Base-by-base conservation (phyloP, 1,140 invertebrate genomes). In the Anoplophora glabripennis region DNA sequence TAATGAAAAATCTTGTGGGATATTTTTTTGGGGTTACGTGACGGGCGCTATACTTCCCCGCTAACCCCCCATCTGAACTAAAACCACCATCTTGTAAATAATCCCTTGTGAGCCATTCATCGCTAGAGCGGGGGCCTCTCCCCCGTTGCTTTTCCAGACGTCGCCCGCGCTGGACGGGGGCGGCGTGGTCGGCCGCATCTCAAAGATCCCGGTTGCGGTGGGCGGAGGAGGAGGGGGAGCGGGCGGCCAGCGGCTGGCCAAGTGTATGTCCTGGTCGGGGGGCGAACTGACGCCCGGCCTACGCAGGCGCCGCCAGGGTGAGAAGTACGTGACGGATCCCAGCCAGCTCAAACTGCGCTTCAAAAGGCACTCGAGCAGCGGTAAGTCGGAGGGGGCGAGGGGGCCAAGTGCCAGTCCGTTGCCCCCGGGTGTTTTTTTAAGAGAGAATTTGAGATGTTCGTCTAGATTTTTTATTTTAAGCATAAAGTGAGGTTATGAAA, bases 301-400 rank as follows among this genome's bases (percentile, higher is more conserved):
- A 33, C 76, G 85, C 34, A 73, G 85, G 18, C 77, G 86, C 34
- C 79, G 83, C 48, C 81, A 81, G 47, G 79, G 77, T 55, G 85
- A 86, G 54, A 88, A 88, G 72, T 87, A 88, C 70, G 84, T 86
- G 0, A 86, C 84, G 14, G 85, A 87, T 70, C 79, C 81, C 42
- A 81, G 82, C 53, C 84, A 87, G 69, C 74, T 86, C 34, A 85
- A 84, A 63, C 76, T 88, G 21, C 77, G 84, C 48, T 88, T 88
- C 69, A 81, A 83, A 71, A 79, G 86, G 69, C 81, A 75, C 57
- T 75, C 74, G 34, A 74, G 70, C 54, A 64, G 68, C 60, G 67
- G 65, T 67, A 57, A 58, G 66, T 66, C 36, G 18, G 59, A n/a
- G 28, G 33, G 17, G 12, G 12, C 12, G 9, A 49, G 28, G 15